These are phyloP conservation scores for Aselliscus stoliczkanus DNA, from an alignment of 2,797 vertebrate species.

Conservation along the genomic window DNA sequence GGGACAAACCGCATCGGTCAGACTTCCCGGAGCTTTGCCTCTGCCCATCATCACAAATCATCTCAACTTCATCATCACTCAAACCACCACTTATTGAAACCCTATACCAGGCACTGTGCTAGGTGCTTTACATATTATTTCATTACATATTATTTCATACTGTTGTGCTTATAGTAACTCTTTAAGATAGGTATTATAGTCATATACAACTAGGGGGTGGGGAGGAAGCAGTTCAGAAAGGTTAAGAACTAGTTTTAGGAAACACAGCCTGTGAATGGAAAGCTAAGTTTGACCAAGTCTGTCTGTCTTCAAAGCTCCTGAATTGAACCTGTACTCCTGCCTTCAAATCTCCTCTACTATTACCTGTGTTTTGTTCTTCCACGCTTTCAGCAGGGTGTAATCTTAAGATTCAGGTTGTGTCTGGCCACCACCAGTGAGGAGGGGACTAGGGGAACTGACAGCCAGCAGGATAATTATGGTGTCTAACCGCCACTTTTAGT, in stretches of 20 bases:
- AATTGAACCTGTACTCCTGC: background rate
- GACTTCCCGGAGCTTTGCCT: background rate
- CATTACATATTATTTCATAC: no score
- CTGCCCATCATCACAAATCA: background rate
- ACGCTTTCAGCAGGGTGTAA: background rate
- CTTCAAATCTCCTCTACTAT: background rate
- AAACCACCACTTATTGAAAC: fast-evolving
- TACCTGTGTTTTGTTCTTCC: background rate
- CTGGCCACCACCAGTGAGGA: background rate
- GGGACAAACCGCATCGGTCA: fast-evolving
- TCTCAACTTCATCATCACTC: background rate
- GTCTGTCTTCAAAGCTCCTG: background rate
- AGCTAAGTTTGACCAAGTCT: background rate
- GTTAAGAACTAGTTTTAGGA: background rate
- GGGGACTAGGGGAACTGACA: background rate
- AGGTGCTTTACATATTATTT: fast-evolving
- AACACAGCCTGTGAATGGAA: background rate
- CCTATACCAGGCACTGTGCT: background rate
- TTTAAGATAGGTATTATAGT: background rate
- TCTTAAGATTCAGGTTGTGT: background rate
- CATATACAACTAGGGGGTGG: background rate
- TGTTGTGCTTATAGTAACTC: background rate
- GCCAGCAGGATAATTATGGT: background rate
- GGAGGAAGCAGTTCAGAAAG: background rate
- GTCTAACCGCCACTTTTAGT: background rate